phyloP scores from a whole-genome alignment of 2,888 invertebrate genomes.

The Eledona agricola region DNA sequence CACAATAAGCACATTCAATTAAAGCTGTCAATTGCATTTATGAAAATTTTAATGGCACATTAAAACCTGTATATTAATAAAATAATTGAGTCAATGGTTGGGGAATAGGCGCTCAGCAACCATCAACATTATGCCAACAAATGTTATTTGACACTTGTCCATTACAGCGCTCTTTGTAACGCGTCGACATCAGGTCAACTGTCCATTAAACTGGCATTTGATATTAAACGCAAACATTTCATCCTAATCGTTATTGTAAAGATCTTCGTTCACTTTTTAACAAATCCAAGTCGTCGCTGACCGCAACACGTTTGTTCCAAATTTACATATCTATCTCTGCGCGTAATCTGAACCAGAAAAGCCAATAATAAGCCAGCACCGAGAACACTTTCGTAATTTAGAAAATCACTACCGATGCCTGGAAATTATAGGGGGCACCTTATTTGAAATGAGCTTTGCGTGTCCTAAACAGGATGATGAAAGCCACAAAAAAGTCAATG shows the following conservation, averaged over 20 bases:
- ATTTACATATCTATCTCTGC: conserved; percentile 44
- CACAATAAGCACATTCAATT: too few species aligned
- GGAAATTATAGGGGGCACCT: conserved; percentile 47
- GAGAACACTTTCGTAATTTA: conserved; percentile 42
- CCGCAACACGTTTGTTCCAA: conserved; percentile 36
- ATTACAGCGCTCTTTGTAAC: conserved; percentile 12
- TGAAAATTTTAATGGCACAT: too few species aligned
- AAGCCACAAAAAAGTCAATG: conserved; percentile 36
- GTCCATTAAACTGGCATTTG: conserved; percentile 23
- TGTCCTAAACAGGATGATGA: conserved; percentile 38
- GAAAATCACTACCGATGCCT: conserved; percentile 43
- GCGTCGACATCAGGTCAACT: conserved; percentile 14
- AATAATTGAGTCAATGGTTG: conserved; percentile 12
- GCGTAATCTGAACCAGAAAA: conserved; percentile 40
- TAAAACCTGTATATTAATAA: too few species aligned
- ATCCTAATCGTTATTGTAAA: conserved; percentile 9
- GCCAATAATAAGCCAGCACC: conserved; percentile 39
- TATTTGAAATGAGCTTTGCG: conserved; percentile 44
- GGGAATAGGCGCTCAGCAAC: conserved; percentile 3
- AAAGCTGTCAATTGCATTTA: too few species aligned
- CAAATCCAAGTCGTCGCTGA: too few species aligned
- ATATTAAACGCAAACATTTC: conserved; percentile 25
- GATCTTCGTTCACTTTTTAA: too few species aligned
- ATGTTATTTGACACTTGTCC: conserved; percentile 14
- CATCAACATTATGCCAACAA: conserved; percentile 7